Conservation (phyloP, 2,888 invertebrate species). For the Amiota mariae region DNA sequence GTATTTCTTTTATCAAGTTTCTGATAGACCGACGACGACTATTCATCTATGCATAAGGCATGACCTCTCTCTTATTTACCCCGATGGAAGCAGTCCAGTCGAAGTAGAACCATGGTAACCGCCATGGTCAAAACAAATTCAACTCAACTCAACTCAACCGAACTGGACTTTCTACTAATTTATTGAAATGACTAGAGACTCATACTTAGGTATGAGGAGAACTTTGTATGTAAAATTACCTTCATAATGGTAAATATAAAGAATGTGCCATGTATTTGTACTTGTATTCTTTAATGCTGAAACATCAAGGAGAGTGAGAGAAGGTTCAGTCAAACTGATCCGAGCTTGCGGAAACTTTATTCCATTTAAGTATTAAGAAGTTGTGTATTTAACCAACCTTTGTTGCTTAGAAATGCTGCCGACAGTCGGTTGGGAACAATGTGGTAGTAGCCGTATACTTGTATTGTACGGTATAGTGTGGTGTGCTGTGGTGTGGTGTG, state of each 20-base stretch:
- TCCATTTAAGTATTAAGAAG: neutral
- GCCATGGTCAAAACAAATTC: conserved; percentile 58
- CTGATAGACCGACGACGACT: too few species aligned
- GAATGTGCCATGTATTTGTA: conserved; percentile 35
- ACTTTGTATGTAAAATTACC: conserved; percentile 36
- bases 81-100: neutral
- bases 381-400: neutral
- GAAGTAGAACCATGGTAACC: conserved; percentile 56
- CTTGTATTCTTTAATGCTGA: neutral
- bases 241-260: conserved; percentile 43
- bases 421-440: neutral
- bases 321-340: neutral
- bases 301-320: neutral
- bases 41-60: neutral
- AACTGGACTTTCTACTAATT: conserved; percentile 64
- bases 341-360: conserved; percentile 6
- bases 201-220: conserved; percentile 22
- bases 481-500: conserved; percentile 26
- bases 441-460: neutral
- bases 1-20: conserved; percentile 1
- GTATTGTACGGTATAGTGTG: conserved; percentile 30
- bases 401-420: conserved; percentile 1
- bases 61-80: neutral
- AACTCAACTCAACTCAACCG: conserved; percentile 34
- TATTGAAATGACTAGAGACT: conserved; percentile 54